Evolutionary conservation across 2,113 vertebrate genomes (phyloP).

Genomic region (Laticauda colubrina): DNA sequence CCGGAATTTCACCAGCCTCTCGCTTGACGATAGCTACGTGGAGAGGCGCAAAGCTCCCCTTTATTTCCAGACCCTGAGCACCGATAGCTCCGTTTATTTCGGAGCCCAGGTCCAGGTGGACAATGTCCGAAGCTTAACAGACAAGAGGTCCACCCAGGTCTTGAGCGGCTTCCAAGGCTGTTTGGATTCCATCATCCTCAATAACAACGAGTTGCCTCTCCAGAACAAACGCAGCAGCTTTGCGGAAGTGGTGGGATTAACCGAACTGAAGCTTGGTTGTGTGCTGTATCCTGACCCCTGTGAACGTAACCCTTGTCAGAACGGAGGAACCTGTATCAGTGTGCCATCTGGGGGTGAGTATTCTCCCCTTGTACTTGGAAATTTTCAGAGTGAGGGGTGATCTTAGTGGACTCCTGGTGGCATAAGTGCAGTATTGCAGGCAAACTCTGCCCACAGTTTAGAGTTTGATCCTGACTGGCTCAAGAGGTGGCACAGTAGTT

Average conservation of each 20-base stretch:
- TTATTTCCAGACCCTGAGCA: slow-evolving; percentile 75
- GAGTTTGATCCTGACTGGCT: background rate
- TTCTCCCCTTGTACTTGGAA: background rate
- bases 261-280: slow-evolving; percentile 90
- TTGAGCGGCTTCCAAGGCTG: slow-evolving; percentile 93
- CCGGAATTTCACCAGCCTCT: slow-evolving; percentile 89
- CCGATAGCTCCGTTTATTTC: slow-evolving; percentile 86
- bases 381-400: background rate
- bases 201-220: slow-evolving; percentile 87
- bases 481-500: background rate
- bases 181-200: slow-evolving; percentile 89
- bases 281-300: slow-evolving; percentile 91
- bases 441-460: background rate
- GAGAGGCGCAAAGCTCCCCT: slow-evolving; percentile 83
- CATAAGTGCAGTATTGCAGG: background rate
- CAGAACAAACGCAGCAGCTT: slow-evolving; percentile 93
- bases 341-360: slow-evolving; percentile 89
- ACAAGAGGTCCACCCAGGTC: slow-evolving; percentile 80
- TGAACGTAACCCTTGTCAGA: slow-evolving; percentile 83
- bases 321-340: slow-evolving; percentile 84
- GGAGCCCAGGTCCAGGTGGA: slow-evolving; percentile 90
- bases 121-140: slow-evolving; percentile 76
- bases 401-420: rapidly evolving
- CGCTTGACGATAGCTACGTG: slow-evolving; percentile 91
- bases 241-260: slow-evolving; percentile 92